Percentiles rank a stretch among this genome's conserved stretches.
These are phyloP conservation scores for Thaumatotibia leucotreta DNA, from an alignment of 1,140 invertebrate species.

Conservation along the genomic window DNA sequence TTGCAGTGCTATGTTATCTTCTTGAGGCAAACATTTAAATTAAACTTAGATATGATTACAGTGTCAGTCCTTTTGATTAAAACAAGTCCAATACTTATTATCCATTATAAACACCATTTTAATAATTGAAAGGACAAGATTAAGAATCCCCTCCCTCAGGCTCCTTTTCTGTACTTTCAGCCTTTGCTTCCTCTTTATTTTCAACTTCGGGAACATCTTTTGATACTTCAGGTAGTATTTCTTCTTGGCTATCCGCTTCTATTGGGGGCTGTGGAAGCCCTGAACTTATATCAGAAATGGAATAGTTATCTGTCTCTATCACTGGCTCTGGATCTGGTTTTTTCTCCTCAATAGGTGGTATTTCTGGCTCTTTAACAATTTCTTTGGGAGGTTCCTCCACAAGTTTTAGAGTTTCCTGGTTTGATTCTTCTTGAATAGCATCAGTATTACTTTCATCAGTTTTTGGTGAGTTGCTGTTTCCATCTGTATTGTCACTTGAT, in stretches of 20 bases:
- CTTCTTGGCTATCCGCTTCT: background rate
- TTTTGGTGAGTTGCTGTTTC: conserved; percentile 66
- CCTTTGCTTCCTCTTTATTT: conserved; percentile 5
- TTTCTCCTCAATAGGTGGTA: conserved; percentile 18
- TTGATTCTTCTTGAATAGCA: conserved; percentile 34
- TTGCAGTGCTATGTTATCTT: too few species aligned
- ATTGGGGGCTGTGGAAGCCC: conserved; percentile 41
- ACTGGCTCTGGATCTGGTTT: conserved; percentile 21
- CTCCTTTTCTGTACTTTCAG: conserved; percentile 15
- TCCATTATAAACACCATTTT: background rate
- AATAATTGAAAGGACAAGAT: background rate
- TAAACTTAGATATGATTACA: background rate
- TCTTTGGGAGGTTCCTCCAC: conserved; percentile 16
- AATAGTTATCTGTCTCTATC: conserved; percentile 60
- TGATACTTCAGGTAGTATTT: background rate
- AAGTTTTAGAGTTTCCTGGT: conserved; percentile 25
- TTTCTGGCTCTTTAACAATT: conserved; percentile 21
- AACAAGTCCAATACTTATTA: background rate
- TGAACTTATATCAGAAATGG: conserved; percentile 65
- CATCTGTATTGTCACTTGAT: conserved; percentile 69
- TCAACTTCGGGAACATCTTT: conserved; percentile 20
- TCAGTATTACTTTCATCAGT: conserved; percentile 38
- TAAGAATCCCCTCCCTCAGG: background rate
- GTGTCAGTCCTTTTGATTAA: background rate
- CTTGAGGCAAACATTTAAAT: too few species aligned